These are phyloP conservation scores for Circaetus cinerascens DNA, from an alignment of 2,113 vertebrate genomes.

Conservation along the genomic window DNA sequence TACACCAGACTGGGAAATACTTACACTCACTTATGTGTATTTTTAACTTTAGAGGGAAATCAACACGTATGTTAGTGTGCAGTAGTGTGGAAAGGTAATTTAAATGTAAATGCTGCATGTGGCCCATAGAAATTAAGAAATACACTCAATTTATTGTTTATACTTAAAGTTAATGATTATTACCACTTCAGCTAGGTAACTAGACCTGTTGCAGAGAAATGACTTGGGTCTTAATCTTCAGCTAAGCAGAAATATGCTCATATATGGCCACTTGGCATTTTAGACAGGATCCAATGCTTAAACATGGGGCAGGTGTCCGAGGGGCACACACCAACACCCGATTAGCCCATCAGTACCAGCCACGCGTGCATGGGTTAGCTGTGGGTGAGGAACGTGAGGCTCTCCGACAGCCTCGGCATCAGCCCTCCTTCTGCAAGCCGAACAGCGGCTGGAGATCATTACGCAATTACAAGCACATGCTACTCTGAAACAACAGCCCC, in stretches of 20 bases:
- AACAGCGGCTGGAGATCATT: fast-evolving
- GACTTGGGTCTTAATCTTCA: neutral
- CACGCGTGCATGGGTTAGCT: fast-evolving
- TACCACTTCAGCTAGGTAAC: neutral
- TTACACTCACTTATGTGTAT: fast-evolving
- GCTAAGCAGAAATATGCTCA: neutral
- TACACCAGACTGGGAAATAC: fast-evolving
- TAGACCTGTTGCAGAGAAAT: neutral
- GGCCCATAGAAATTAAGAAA: neutral
- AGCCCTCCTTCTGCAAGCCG: neutral
- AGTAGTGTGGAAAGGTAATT: neutral
- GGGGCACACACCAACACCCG: neutral
- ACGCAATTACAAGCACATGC: fast-evolving
- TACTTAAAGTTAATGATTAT: neutral
- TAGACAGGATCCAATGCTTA: fast-evolving
- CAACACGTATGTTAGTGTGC: fast-evolving
- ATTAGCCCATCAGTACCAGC: neutral
- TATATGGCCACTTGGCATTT: neutral
- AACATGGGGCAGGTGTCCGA: neutral
- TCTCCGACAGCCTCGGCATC: neutral
- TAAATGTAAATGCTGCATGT: neutral
- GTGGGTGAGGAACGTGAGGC: fast-evolving
- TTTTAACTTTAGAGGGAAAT: neutral
- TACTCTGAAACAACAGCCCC: neutral
- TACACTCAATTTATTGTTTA: neutral